Percentiles rank a stretch among this genome's conserved stretches.
phyloP scores from a whole-genome alignment of 2,113 vertebrate genomes.

The Callospermophilus lateralis region DNA sequence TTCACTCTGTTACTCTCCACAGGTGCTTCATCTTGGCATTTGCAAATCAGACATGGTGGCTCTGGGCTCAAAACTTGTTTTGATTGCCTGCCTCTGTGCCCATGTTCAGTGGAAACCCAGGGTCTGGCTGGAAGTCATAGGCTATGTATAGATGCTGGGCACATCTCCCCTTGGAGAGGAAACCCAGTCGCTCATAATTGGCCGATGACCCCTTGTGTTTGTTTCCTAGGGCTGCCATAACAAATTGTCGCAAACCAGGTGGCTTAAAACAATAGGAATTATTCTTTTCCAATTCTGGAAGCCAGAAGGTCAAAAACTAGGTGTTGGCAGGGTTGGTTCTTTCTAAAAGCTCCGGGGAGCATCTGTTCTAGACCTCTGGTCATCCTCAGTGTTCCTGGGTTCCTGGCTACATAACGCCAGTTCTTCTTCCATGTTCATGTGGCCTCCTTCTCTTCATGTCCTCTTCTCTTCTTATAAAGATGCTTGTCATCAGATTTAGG shows the following conservation, averaged over 20 bases:
- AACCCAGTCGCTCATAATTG: neutral
- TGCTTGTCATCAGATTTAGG: neutral
- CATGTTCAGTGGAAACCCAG: neutral
- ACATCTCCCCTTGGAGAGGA: neutral
- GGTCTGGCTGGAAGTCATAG: neutral
- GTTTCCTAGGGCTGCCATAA: neutral
- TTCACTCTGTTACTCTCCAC: neutral
- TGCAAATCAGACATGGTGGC: neutral
- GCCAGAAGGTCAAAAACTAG: conserved; percentile 21
- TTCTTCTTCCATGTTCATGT: fast-evolving
- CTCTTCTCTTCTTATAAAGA: neutral
- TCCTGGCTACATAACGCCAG: fast-evolving
- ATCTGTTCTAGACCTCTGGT: neutral
- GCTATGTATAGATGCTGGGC: neutral
- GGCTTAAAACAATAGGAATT: neutral
- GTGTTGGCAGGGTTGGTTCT: neutral
- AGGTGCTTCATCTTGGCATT: neutral
- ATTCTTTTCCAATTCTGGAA: neutral
- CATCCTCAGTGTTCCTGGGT: neutral
- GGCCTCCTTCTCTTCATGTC: neutral
- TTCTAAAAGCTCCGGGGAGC: neutral
- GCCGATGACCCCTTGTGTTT: neutral
- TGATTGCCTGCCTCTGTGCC: neutral
- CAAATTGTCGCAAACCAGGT: neutral
- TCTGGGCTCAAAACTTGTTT: neutral